phyloP scores from a whole-genome alignment of 2,888 invertebrate species.

The Tachina grossa region DNA sequence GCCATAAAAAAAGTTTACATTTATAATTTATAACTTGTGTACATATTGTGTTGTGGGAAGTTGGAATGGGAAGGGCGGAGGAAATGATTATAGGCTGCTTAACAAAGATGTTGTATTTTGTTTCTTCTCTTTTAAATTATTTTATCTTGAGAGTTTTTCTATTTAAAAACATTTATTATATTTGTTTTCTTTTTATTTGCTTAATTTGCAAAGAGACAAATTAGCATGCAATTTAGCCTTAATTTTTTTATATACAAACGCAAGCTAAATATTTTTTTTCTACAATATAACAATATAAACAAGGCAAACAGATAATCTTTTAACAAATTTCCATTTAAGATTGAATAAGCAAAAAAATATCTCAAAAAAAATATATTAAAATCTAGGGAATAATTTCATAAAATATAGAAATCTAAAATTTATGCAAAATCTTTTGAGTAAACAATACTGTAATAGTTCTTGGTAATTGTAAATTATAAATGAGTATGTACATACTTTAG shows the following conservation, averaged over 20 bases:
- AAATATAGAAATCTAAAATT: too few relatives aligned
- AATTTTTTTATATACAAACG: conserved; percentile 12
- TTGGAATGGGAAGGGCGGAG: background rate
- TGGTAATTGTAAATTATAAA: too few relatives aligned
- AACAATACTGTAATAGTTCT: too few relatives aligned
- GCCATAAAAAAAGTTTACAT: conserved; percentile 54
- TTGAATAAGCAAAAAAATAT: background rate
- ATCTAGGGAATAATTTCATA: background rate
- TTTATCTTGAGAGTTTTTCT: background rate
- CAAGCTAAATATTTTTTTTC: background rate
- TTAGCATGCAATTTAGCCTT: background rate
- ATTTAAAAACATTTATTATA: conserved; percentile 6
- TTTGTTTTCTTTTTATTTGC: background rate
- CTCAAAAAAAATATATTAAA: background rate
- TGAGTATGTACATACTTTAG: too few relatives aligned
- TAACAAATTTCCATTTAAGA: background rate
- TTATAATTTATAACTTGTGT: conserved; percentile 55
- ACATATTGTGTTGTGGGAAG: background rate
- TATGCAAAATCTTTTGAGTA: too few relatives aligned
- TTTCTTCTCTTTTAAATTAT: background rate
- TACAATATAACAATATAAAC: background rate
- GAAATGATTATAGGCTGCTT: conserved; percentile 56
- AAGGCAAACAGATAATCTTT: background rate
- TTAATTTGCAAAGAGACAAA: conserved; percentile 32
- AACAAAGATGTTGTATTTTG: conserved; percentile 13